phyloP scores from a whole-genome alignment of 2,888 invertebrate species.

The Callyntrura sp. region DNA sequence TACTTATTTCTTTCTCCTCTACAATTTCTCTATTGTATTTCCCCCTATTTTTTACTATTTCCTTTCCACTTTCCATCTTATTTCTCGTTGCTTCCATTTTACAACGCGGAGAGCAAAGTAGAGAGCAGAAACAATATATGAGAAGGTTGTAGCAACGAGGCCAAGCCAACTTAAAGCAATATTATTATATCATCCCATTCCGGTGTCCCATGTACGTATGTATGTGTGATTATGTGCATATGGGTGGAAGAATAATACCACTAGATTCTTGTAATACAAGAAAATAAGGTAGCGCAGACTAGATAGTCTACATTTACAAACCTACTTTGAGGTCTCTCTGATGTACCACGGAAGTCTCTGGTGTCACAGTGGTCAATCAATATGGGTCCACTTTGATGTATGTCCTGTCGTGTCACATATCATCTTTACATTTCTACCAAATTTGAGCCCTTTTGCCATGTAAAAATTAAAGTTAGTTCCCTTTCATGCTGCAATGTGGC shows the following conservation, averaged over 20 bases:
- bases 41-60: conserved; percentile 17
- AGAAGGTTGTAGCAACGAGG: not conserved
- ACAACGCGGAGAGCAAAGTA: not conserved
- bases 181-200: conserved; percentile 7
- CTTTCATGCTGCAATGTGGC: too few relatives aligned
- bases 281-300: too few relatives aligned
- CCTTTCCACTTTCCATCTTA: conserved; percentile 18
- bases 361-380: too few relatives aligned
- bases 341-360: too few relatives aligned
- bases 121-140: not conserved
- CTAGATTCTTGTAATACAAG: too few relatives aligned
- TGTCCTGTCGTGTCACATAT: too few relatives aligned
- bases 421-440: too few relatives aligned
- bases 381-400: too few relatives aligned
- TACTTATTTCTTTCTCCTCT: conserved; percentile 24
- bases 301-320: too few relatives aligned
- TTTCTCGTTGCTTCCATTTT: not conserved
- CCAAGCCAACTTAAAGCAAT: conserved; percentile 10
- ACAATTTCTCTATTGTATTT: not conserved
- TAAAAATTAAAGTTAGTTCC: too few relatives aligned
- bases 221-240: not conserved
- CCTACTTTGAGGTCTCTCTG: too few relatives aligned
- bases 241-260: conserved; percentile 3
- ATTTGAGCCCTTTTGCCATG: too few relatives aligned
- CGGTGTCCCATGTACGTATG: not conserved